Percentiles rank a stretch among this genome's conserved stretches.
These are phyloP conservation scores for Melinaea menophilus DNA, from an alignment of 2,888 invertebrate species.

Conservation along the genomic window DNA sequence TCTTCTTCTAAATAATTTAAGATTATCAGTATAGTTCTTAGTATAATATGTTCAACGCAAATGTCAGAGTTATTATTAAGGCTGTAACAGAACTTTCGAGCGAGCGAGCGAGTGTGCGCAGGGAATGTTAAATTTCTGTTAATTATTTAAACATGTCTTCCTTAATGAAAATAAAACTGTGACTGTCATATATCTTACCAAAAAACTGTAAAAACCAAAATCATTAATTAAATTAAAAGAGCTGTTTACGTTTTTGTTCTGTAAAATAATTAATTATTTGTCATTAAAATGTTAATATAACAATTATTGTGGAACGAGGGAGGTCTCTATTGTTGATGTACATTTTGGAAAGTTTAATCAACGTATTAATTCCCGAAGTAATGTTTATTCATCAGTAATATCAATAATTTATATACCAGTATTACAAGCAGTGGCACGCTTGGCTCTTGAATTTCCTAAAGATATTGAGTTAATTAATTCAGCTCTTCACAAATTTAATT, in stretches of 20 bases:
- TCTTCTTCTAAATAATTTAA: too few relatives aligned
- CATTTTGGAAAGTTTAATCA: too few relatives aligned
- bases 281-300: constrained; percentile 43
- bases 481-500: too few relatives aligned
- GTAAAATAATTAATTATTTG: constrained; percentile 52
- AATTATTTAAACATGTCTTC: constrained; percentile 41
- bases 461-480: too few relatives aligned
- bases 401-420: too few relatives aligned
- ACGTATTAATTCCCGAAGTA: too few relatives aligned
- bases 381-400: too few relatives aligned
- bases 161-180: constrained; percentile 48
- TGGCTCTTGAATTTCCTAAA: too few relatives aligned
- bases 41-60: background rate
- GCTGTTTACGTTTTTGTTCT: constrained; percentile 36
- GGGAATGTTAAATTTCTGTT: constrained; percentile 25
- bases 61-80: background rate
- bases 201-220: constrained; percentile 32
- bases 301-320: background rate
- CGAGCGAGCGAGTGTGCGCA: background rate
- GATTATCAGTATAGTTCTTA: too few relatives aligned
- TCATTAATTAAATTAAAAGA: background rate
- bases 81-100: constrained; percentile 2
- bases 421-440: too few relatives aligned
- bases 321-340: too few relatives aligned
- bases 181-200: too few relatives aligned